Evolutionary conservation across 2,113 vertebrate genomes (phyloP).

Genomic region (Bubo bubo): DNA sequence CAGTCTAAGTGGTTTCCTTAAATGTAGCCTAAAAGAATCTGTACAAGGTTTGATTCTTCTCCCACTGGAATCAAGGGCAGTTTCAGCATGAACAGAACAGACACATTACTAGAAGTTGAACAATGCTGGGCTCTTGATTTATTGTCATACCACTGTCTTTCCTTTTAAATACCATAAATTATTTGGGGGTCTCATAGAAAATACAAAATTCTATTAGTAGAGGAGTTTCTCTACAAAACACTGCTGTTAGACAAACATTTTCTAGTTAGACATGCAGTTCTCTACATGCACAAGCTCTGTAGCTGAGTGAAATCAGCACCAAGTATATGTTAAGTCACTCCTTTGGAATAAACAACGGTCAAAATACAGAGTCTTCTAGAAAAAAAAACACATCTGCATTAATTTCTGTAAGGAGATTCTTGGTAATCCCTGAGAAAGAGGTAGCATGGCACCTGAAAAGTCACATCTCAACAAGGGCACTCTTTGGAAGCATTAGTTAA

Average conservation of each 20-base stretch:
- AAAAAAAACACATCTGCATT: neutral
- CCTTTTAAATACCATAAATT: neutral
- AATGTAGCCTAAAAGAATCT: neutral
- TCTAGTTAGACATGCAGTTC: conserved; percentile 31
- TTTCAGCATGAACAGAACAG: neutral
- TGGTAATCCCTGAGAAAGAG: neutral
- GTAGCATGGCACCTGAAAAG: neutral
- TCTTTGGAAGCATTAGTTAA: neutral
- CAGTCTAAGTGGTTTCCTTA: neutral
- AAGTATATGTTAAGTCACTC: neutral
- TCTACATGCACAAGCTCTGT: conserved; percentile 46
- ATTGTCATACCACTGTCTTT: neutral
- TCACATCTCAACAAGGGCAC: neutral
- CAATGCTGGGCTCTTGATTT: neutral
- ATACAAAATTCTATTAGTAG: neutral
- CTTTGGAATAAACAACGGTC: neutral
- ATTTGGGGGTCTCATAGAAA: neutral
- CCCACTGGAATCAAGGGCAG: neutral
- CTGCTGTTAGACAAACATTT: conserved; percentile 15
- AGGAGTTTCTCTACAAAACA: neutral
- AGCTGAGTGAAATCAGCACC: neutral
- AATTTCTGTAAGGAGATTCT: neutral
- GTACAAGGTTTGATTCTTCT: neutral
- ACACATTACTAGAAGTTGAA: neutral
- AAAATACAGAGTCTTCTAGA: neutral